Conservation (phyloP, 1,140 invertebrate genomes). For the Drosophila malerkotliana region DNA sequence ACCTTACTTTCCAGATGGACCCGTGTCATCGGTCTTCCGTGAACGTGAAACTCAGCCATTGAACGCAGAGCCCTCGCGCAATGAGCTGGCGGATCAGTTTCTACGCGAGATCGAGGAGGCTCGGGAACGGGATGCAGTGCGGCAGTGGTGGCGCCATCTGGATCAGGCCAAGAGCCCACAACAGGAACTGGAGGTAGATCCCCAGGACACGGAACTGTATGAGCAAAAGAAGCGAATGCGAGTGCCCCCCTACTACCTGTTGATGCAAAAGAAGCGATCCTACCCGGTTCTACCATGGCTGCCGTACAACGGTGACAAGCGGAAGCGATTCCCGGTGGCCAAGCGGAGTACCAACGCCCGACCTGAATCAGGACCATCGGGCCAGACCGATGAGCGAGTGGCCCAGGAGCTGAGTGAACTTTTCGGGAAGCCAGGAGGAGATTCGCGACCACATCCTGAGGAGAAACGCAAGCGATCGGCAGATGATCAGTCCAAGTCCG, state of each 20-base stretch:
- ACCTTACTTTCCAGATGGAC: conserved; percentile 23
- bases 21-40: conserved; percentile 63
- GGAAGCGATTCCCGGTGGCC: conserved; percentile 87
- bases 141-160: conserved; percentile 84
- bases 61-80: conserved; percentile 71
- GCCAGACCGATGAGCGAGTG: conserved; percentile 77
- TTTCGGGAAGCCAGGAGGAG: conserved; percentile 83
- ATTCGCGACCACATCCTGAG: conserved; percentile 43
- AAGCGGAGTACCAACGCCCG: conserved; percentile 84
- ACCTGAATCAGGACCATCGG: conserved; percentile 37
- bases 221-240: conserved; percentile 85
- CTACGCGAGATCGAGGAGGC: conserved; percentile 85
- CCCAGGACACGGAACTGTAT: conserved; percentile 74
- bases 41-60: conserved; percentile 65
- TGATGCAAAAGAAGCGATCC: conserved; percentile 84
- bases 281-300: conserved; percentile 82
- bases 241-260: conserved; percentile 85
- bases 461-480: conserved; percentile 85
- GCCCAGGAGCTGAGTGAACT: conserved; percentile 83
- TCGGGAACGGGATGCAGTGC: conserved; percentile 84
- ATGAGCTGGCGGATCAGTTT: conserved; percentile 86
- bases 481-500: conserved; percentile 63
- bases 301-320: conserved; percentile 72
- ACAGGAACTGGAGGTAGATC: conserved; percentile 23
- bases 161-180: conserved; percentile 85